Conservation (phyloP, 2,797 vertebrate genomes). For the Loris lydekkerianus region DNA sequence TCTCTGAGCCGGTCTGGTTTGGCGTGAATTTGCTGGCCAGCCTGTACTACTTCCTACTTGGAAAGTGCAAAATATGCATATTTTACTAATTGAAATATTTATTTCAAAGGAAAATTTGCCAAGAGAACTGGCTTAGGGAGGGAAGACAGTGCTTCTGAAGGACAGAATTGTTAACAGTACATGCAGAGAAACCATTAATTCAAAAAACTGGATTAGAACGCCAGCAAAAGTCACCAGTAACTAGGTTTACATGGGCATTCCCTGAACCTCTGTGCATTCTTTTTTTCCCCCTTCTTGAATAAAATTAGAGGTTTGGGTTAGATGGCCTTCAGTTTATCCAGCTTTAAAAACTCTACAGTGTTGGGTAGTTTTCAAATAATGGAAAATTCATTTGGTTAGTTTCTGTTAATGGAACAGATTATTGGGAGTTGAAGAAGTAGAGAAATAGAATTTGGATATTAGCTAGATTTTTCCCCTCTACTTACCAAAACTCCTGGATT, state of each 20-base stretch:
- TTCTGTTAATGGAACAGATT: background rate
- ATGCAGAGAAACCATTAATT: background rate
- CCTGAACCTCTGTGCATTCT: background rate
- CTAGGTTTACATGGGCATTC: background rate
- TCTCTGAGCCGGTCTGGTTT: background rate
- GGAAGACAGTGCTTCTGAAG: background rate
- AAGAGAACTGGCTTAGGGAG: background rate
- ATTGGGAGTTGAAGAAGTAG: background rate
- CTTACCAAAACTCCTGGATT: background rate
- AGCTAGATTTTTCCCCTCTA: background rate
- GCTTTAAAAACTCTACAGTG: background rate
- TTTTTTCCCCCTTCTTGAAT: slow-evolving; percentile 20
- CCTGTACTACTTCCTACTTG: background rate
- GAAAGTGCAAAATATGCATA: background rate
- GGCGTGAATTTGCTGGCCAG: background rate
- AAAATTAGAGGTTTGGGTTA: background rate
- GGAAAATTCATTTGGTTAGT: background rate
- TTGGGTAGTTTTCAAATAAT: background rate
- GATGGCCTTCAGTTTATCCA: background rate
- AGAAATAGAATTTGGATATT: slow-evolving; percentile 6
- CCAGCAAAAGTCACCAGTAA: background rate
- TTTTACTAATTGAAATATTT: slow-evolving; percentile 49
- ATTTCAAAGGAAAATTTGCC: slow-evolving; percentile 40
- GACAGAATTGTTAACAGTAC: background rate
- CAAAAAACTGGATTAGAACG: background rate